A percentile compares a stretch with the other conserved stretches of the same genome.
These are phyloP conservation scores for Liopterus haemorrhoidalis DNA, from an alignment of 2,888 invertebrate species.

Conservation along the genomic window DNA sequence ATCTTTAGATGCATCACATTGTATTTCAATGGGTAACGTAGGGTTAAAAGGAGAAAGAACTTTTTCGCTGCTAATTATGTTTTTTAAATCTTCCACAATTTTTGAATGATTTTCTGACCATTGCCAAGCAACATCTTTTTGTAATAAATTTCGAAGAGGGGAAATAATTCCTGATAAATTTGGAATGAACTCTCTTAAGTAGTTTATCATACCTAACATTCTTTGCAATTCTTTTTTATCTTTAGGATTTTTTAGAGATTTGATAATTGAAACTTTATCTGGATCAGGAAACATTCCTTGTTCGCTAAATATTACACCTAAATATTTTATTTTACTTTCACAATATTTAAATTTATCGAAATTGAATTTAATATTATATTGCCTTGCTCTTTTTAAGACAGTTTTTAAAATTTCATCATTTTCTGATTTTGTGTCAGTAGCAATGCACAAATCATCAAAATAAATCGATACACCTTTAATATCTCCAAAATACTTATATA, in stretches of 20 bases:
- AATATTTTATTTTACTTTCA: conserved; percentile 32
- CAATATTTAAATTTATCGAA: conserved; percentile 33
- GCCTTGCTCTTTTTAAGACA: conserved; percentile 31
- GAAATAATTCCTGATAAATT: conserved; percentile 11
- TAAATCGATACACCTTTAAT: conserved; percentile 36
- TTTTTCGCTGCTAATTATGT: too few relatives aligned
- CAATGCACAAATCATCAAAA: conserved; percentile 35
- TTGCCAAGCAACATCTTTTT: too few relatives aligned
- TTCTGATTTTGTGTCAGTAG: conserved; percentile 24
- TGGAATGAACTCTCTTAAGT: conserved; percentile 22
- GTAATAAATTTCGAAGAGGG: conserved; percentile 19
- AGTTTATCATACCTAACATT: conserved; percentile 35
- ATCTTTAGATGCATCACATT: too few relatives aligned
- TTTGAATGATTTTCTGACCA: too few relatives aligned
- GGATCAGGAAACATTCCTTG: conserved; percentile 29
- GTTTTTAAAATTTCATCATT: conserved; percentile 31
- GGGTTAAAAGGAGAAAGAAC: too few relatives aligned
- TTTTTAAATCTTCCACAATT: too few relatives aligned
- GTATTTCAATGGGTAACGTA: too few relatives aligned
- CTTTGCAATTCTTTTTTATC: conserved; percentile 33
- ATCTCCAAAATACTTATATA: conserved; percentile 38
- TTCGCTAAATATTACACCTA: conserved; percentile 29
- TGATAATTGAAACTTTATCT: conserved; percentile 26
- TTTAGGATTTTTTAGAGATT: conserved; percentile 26
- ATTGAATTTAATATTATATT: conserved; percentile 37